Percentiles rank a stretch among this genome's conserved stretches.
Evolutionary conservation across 35 echinoderm and acorn worm genomes (phyloP).

Genomic region (Lytechinus variegatus): DNA sequence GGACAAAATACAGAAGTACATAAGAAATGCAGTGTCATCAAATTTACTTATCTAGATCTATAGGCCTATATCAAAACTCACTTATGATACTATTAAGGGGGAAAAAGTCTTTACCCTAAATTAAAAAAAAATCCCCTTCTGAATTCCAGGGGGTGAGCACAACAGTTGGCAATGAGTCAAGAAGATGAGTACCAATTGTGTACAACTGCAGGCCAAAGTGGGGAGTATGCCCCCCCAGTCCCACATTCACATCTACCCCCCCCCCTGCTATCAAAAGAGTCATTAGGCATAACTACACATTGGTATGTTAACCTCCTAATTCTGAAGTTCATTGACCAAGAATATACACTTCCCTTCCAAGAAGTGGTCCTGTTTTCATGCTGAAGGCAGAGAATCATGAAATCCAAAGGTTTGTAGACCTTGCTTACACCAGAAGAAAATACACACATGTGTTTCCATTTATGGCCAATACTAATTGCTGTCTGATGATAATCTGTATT

Average conservation of each 20-base stretch:
- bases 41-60: no score
- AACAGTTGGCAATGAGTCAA: no score
- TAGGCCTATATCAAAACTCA: no score
- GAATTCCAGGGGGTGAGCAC: no score
- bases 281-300: neutral
- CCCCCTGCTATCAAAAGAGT: neutral
- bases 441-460: neutral
- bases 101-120: no score
- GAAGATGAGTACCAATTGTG: no score
- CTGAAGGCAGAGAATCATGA: neutral
- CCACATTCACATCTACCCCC: neutral
- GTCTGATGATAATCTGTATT: neutral
- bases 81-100: no score
- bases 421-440: neutral
- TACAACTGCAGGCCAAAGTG: no score
- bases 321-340: constrained; percentile 1
- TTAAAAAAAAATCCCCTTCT: no score
- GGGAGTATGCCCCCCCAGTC: no score
- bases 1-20: no score
- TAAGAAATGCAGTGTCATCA: no score
- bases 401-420: neutral
- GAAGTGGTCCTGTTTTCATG: neutral
- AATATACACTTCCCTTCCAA: neutral
- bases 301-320: neutral
- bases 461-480: neutral